Evolutionary conservation across 2,888 invertebrate genomes (phyloP).

Genomic region (Zonitis immaculata): DNA sequence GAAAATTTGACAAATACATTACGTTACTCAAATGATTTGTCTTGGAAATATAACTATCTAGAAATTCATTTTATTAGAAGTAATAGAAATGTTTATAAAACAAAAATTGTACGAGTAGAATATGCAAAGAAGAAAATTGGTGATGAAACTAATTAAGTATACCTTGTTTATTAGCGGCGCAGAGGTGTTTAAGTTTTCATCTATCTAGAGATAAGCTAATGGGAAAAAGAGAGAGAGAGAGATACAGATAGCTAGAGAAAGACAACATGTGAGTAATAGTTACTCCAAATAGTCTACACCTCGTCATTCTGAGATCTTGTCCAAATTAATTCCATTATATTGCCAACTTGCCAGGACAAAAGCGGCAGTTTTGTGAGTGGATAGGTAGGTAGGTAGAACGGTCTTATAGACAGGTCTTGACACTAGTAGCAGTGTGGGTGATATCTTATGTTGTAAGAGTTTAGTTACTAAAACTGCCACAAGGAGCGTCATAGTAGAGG

Average conservation of each 20-base stretch:
- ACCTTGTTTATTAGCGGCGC: constrained; percentile 32
- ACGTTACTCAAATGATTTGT: constrained; percentile 20
- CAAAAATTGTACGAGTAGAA: not conserved
- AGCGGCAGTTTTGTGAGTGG: no score
- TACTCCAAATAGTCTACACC: constrained; percentile 22
- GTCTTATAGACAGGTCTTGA: no score
- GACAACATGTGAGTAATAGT: constrained; percentile 15
- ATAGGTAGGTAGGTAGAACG: no score
- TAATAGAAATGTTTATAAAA: no score
- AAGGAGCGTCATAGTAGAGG: no score
- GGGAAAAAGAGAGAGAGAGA: not conserved
- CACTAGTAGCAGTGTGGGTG: no score
- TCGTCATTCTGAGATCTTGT: constrained; percentile 22
- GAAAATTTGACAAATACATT: constrained; percentile 36
- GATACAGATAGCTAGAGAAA: not conserved
- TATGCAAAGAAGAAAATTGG: constrained; percentile 26
- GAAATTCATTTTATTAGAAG: not conserved
- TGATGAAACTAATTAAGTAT: constrained; percentile 32
- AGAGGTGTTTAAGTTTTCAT: constrained; percentile 24
- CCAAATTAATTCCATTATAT: constrained; percentile 27
- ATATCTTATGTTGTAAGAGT: no score
- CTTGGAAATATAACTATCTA: not conserved
- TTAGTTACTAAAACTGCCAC: no score
- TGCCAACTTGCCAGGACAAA: constrained; percentile 18
- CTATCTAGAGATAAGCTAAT: constrained; percentile 22